These are phyloP conservation scores for Drosophila repletoides DNA, from an alignment of 1,140 invertebrate species.

Conservation along the genomic window DNA sequence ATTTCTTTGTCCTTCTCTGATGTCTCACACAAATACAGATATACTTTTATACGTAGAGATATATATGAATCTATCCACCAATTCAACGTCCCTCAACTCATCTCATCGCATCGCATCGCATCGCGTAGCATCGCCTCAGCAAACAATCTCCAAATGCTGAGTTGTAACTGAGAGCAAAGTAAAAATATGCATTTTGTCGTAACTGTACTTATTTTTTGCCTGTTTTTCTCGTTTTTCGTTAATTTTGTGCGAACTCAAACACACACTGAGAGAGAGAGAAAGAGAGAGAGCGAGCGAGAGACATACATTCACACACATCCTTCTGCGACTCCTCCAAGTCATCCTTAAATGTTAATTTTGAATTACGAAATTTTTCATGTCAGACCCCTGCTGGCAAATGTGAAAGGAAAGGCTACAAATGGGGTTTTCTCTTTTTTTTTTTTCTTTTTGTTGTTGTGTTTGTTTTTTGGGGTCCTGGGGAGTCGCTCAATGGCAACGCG, in stretches of 20 bases:
- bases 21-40: too few relatives aligned
- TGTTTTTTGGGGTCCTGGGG: not conserved
- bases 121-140: slow-evolving; percentile 39
- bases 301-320: slow-evolving; percentile 2
- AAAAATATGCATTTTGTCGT: slow-evolving; percentile 63
- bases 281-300: slow-evolving; percentile 18
- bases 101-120: too few relatives aligned
- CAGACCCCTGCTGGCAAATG: slow-evolving; percentile 39
- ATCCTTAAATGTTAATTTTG: slow-evolving; percentile 81
- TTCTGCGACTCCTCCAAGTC: slow-evolving; percentile 73
- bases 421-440: too few relatives aligned
- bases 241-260: slow-evolving; percentile 52
- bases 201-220: slow-evolving; percentile 57
- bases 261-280: slow-evolving; percentile 43
- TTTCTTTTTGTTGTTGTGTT: too few relatives aligned
- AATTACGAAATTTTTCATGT: slow-evolving; percentile 79
- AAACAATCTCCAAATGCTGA: slow-evolving; percentile 72
- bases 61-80: not conserved
- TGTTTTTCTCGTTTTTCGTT: slow-evolving; percentile 58
- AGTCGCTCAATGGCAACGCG: slow-evolving; percentile 42
- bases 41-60: not conserved
- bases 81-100: not conserved
- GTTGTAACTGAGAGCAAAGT: slow-evolving; percentile 49
- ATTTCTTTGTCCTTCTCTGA: not conserved
- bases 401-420: not conserved